Conservation (phyloP, 2,797 vertebrate genomes). For the Enteromius radiatus region DNA sequence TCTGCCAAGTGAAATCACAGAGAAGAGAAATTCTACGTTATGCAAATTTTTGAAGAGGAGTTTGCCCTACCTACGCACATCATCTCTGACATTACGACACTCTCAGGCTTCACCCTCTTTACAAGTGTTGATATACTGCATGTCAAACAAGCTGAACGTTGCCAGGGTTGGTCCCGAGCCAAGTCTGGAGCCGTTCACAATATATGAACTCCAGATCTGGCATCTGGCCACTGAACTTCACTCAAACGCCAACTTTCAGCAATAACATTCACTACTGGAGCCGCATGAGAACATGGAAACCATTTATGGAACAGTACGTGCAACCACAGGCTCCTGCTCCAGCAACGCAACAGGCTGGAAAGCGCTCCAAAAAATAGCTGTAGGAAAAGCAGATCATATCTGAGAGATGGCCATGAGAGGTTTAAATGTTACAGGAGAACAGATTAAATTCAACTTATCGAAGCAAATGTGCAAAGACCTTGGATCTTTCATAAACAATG, state of each 20-base stretch:
- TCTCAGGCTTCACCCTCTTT: slow-evolving; percentile 27
- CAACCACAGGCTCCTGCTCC: slow-evolving; percentile 37
- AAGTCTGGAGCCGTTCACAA: slow-evolving; percentile 29
- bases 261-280: slow-evolving; percentile 49
- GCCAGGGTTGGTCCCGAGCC: slow-evolving; percentile 42
- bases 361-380: slow-evolving; percentile 27
- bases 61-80: slow-evolving; percentile 15
- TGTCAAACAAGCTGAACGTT: slow-evolving; percentile 45
- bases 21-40: slow-evolving; percentile 2
- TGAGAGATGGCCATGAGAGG: slow-evolving; percentile 24
- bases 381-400: slow-evolving; percentile 31
- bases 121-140: slow-evolving; percentile 38
- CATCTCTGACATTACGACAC: slow-evolving; percentile 33
- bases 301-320: slow-evolving; percentile 42
- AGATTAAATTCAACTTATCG: background rate
- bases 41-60: background rate
- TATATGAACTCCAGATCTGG: slow-evolving; percentile 43
- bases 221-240: slow-evolving; percentile 48
- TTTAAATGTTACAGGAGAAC: background rate
- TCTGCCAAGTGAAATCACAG: background rate
- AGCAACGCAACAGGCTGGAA: slow-evolving; percentile 42
- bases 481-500: background rate
- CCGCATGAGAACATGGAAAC: slow-evolving; percentile 43
- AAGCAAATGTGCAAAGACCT: background rate
- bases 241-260: slow-evolving; percentile 46